phyloP scores from a whole-genome alignment of 2,888 invertebrate genomes.

The Thymelicus acteon region DNA sequence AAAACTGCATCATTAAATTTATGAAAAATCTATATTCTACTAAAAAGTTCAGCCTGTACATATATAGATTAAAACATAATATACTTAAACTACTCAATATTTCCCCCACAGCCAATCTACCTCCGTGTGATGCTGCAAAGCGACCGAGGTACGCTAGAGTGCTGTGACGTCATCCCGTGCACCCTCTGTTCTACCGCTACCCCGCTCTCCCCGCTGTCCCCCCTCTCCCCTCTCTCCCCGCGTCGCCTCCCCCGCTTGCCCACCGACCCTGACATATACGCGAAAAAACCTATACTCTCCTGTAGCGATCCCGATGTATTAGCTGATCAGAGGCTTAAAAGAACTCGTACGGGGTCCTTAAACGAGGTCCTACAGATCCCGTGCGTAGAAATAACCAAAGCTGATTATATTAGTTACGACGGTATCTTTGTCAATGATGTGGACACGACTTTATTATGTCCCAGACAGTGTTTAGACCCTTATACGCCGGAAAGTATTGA shows the following conservation, averaged over 20 bases:
- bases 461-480: constrained; percentile 85
- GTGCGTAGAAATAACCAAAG: constrained; percentile 79
- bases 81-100: constrained; percentile 30
- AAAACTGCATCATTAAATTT: too few species aligned
- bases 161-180: constrained; percentile 81
- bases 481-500: constrained; percentile 94
- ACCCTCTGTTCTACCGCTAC: constrained; percentile 62
- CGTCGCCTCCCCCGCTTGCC: constrained; percentile 54
- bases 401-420: constrained; percentile 71
- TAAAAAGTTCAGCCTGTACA: too few species aligned
- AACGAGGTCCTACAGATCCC: constrained; percentile 72
- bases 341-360: constrained; percentile 65
- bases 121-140: constrained; percentile 88
- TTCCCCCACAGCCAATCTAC: constrained; percentile 89
- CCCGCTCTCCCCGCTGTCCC: constrained; percentile 50
- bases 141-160: constrained; percentile 91
- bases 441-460: constrained; percentile 77
- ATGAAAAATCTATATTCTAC: too few species aligned
- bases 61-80: constrained; percentile 31
- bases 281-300: constrained; percentile 46
- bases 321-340: constrained; percentile 50
- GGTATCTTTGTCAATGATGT: constrained; percentile 82
- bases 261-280: constrained; percentile 63
- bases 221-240: constrained; percentile 46
- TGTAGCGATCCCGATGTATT: constrained; percentile 48